These are phyloP conservation scores for Copidosoma aretas DNA, from an alignment of 2,888 invertebrate genomes.

Conservation along the genomic window DNA sequence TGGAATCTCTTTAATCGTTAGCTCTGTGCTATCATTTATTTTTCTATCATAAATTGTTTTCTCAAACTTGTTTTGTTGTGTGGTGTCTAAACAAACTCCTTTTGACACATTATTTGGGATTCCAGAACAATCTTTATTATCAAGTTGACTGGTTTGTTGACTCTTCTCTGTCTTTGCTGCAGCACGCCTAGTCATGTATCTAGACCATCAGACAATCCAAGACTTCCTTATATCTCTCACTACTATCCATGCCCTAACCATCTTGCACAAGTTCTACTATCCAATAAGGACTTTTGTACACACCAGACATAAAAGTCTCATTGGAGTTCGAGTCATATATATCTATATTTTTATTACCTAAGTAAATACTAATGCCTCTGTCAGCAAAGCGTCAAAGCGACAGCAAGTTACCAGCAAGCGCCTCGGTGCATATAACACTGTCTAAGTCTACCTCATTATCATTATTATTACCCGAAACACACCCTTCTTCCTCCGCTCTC, in stretches of 20 bases:
- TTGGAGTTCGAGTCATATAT: conserved; percentile 22
- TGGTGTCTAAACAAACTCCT: background rate
- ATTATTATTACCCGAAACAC: conserved; percentile 28
- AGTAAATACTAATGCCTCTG: conserved; percentile 29
- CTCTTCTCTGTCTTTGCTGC: too few species aligned
- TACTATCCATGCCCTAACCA: background rate
- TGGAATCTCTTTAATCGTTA: background rate
- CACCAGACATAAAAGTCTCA: background rate
- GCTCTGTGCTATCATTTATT: conserved; percentile 26
- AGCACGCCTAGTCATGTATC: too few species aligned
- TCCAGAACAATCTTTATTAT: background rate
- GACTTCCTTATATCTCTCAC: background rate
- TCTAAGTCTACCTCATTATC: conserved; percentile 32
- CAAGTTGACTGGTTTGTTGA: conserved; percentile 1
- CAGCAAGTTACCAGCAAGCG: conserved; percentile 40
- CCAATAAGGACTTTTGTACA: conserved; percentile 30
- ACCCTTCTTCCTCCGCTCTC: conserved; percentile 41
- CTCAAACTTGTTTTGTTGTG: conserved; percentile 19
- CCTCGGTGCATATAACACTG: conserved; percentile 40
- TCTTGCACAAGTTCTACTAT: conserved; percentile 2
- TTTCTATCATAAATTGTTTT: conserved; percentile 33
- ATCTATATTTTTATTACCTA: conserved; percentile 35
- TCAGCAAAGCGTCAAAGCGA: conserved; percentile 42
- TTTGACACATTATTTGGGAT: conserved; percentile 1
- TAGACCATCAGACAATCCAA: conserved; percentile 12